phyloP scores from a whole-genome alignment of 2,797 vertebrate species.

The Etheostoma nigrum region DNA sequence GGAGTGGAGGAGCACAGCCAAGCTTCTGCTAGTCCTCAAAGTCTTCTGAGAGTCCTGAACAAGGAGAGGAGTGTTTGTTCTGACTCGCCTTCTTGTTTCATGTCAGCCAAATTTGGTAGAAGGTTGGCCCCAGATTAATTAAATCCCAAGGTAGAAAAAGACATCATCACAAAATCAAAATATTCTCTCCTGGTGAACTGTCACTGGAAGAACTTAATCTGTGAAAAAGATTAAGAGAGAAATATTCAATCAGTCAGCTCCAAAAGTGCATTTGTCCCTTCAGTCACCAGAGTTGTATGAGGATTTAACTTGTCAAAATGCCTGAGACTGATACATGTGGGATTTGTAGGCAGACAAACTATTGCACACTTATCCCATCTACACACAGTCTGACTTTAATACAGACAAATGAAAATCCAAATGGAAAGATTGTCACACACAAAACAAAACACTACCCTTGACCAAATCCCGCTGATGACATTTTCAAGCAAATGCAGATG shows the following conservation, averaged over 20 bases:
- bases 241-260: conserved; percentile 19
- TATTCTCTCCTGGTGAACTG: conserved; percentile 31
- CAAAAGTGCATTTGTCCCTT: conserved; percentile 6
- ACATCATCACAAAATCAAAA: conserved; percentile 22
- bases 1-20: conserved; percentile 50
- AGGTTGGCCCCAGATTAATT: conserved; percentile 31
- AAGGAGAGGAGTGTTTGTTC: conserved; percentile 42
- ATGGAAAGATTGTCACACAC: conserved; percentile 68
- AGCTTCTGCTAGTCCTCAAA: conserved; percentile 67
- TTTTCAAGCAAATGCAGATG: conserved; percentile 55
- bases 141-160: conserved; percentile 29
- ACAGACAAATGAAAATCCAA: conserved; percentile 68
- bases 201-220: conserved; percentile 46
- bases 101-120: conserved; percentile 43
- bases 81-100: conserved; percentile 53
- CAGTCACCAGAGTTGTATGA: conserved; percentile 16
- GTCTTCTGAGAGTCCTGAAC: conserved; percentile 39
- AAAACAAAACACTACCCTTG: conserved; percentile 54
- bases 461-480: conserved; percentile 68
- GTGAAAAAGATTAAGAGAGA: conserved; percentile 50
- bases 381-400: conserved; percentile 67
- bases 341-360: conserved; percentile 64
- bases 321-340: conserved; percentile 54
- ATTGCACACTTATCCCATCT: conserved; percentile 66
- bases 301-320: conserved; percentile 66